Evolutionary conservation across 2,113 vertebrate species (phyloP).

Genomic region (Carassius carassius): DNA sequence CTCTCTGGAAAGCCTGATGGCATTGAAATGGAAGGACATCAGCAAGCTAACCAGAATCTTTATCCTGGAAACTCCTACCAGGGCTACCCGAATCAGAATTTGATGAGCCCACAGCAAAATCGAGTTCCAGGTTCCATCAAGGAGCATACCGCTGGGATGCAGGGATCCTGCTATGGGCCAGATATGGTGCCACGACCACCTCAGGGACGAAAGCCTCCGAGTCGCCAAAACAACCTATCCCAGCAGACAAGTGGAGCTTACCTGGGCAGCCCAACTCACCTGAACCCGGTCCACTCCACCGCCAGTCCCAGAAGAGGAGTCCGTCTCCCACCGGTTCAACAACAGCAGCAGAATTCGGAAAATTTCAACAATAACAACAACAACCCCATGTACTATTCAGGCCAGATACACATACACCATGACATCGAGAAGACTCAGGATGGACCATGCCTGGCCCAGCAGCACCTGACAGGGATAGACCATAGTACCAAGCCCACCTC

Average conservation of each 20-base stretch:
- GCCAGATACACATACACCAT: constrained; percentile 75
- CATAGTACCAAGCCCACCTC: constrained; percentile 72
- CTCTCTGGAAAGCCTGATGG: constrained; percentile 59
- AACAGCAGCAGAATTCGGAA: constrained; percentile 59
- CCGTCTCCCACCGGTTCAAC: constrained; percentile 75
- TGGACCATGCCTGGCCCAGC: constrained; percentile 76
- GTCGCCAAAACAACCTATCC: constrained; percentile 74
- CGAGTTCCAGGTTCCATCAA: constrained; percentile 66
- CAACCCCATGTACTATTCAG: constrained; percentile 72
- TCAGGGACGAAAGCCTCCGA: constrained; percentile 73
- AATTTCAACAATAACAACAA: constrained; percentile 66
- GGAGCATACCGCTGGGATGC: constrained; percentile 70
- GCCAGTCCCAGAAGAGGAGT: constrained; percentile 66
- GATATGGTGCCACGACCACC: constrained; percentile 83
- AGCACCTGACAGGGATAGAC: constrained; percentile 61
- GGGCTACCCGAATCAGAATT: constrained; percentile 74
- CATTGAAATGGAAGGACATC: constrained; percentile 71
- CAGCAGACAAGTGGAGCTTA: constrained; percentile 73
- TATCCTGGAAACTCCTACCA: constrained; percentile 67
- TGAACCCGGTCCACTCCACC: constrained; percentile 72
- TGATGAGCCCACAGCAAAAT: constrained; percentile 70
- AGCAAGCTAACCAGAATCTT: constrained; percentile 67
- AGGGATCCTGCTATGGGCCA: constrained; percentile 74
- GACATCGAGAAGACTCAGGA: constrained; percentile 73
- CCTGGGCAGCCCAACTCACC: constrained; percentile 70